phyloP scores from a whole-genome alignment of 2,113 vertebrate genomes.

The Elanoides forficatus region DNA sequence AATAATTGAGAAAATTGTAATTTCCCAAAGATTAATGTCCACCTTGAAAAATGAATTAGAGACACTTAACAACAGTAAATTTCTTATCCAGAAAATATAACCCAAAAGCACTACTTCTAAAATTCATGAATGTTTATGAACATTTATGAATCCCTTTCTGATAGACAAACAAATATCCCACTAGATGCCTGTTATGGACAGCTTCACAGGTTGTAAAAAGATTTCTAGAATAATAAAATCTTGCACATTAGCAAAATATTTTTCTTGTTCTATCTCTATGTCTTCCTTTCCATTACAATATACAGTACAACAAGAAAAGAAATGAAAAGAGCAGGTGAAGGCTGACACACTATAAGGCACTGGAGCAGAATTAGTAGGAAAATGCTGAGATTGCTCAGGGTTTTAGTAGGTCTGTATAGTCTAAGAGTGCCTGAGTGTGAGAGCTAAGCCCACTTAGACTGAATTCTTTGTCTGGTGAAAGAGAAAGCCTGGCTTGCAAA shows the following conservation, averaged over 20 bases:
- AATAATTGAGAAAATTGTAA: background rate
- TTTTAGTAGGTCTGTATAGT: background rate
- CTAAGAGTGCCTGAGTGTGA: background rate
- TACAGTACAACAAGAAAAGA: background rate
- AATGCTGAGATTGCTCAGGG: background rate
- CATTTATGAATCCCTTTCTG: background rate
- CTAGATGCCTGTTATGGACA: background rate
- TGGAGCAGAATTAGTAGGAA: background rate
- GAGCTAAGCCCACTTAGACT: background rate
- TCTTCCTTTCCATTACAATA: background rate
- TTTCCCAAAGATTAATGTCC: background rate
- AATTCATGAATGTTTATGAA: background rate
- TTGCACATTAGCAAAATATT: background rate
- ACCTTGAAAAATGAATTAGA: background rate
- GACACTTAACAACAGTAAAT: background rate
- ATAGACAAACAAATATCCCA: background rate
- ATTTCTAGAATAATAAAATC: background rate
- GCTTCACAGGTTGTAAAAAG: background rate
- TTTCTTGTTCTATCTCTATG: background rate
- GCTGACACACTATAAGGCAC: background rate
- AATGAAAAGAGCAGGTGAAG: background rate
- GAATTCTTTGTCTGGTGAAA: background rate
- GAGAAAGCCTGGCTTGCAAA: background rate
- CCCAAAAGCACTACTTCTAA: background rate
- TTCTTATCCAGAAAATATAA: background rate